Evolutionary conservation across 2,888 invertebrate species (phyloP), one percentile per base, ranked within the genome.

Genomic region (Aphidius colemani): DNA sequence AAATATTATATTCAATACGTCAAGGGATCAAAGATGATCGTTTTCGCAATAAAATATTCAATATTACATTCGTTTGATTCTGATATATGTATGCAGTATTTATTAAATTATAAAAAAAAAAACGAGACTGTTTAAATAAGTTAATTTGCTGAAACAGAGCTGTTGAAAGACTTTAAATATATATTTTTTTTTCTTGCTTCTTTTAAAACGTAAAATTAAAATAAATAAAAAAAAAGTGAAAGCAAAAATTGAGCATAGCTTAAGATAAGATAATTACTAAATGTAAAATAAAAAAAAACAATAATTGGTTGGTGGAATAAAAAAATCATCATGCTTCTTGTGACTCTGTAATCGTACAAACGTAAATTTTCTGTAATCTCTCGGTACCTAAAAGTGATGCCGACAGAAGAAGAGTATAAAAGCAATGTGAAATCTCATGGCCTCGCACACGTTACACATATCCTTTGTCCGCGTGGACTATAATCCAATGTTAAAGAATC

Each of bases 381-480:
- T 56, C 45, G 30, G 18, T 65, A 65, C 61, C 65, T 61, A 61
- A 61, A 61, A 58, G 53, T 57, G 53, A 61, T 48, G 61, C 53
- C 60, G 61, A 61, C 61, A 58, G 57, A 53, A 46, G 46, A 40
- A 41, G 64, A 18, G 13, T 18, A 18, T 18, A 18, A 18, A 18
- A 18, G 13, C 64, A 65, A 58, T 18, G 13, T 18, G 49, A 49
- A 61, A 61, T 61, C 55, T 61, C 50, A 41, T 53, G 61, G 61
- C 49, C 53, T 60, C 63, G 66, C 53, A 63, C 71, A 30, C 30
- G 5, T 57, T 46, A 46, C 70, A 73, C 67, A 71, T 71, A 71
- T 72, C 69, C 73, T 71, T 71, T 71, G 70, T 70, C 69, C 67
- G 63, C 63, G 68, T 62, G 60, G 67, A 63, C 63, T 69, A 66